These are phyloP conservation scores for Amphimallon solstitiale DNA, from an alignment of 2,888 invertebrate species.

Conservation along the genomic window DNA sequence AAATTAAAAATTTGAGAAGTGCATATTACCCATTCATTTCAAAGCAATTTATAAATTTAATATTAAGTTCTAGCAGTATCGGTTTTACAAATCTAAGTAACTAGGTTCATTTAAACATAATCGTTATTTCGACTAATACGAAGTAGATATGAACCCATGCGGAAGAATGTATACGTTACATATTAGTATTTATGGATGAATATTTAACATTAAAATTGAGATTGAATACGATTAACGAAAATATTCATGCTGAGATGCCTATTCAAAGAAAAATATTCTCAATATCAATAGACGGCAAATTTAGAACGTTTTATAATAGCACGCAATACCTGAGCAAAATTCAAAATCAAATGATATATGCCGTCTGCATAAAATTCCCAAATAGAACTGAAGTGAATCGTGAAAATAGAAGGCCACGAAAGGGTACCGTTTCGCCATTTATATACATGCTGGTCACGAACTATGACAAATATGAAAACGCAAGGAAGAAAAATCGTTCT, in stretches of 20 bases:
- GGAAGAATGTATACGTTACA: too few relatives aligned
- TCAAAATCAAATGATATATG: constrained; percentile 15
- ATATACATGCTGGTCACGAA: constrained; percentile 51
- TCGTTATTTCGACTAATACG: too few relatives aligned
- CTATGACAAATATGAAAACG: constrained; percentile 54
- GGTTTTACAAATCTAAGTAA: too few relatives aligned
- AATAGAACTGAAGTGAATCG: constrained; percentile 41
- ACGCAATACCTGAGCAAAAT: constrained; percentile 4
- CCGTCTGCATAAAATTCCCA: constrained; percentile 29
- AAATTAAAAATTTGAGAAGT: too few relatives aligned
- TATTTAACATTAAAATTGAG: too few relatives aligned
- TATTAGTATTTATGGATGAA: too few relatives aligned
- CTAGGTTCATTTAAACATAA: too few relatives aligned
- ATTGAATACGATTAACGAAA: too few relatives aligned
- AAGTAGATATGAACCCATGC: too few relatives aligned
- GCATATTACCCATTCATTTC: too few relatives aligned
- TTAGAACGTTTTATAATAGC: constrained; percentile 9
- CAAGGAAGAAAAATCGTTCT: constrained; percentile 47
- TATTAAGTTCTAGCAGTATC: too few relatives aligned
- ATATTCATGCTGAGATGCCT: neutral
- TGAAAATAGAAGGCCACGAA: constrained; percentile 43
- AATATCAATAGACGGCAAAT: neutral
- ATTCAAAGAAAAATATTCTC: neutral
- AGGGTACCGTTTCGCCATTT: constrained; percentile 40
- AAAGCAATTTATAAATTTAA: too few relatives aligned